Base-by-base conservation (phyloP, 2,888 invertebrate species). In the Griposia aprilina region DNA sequence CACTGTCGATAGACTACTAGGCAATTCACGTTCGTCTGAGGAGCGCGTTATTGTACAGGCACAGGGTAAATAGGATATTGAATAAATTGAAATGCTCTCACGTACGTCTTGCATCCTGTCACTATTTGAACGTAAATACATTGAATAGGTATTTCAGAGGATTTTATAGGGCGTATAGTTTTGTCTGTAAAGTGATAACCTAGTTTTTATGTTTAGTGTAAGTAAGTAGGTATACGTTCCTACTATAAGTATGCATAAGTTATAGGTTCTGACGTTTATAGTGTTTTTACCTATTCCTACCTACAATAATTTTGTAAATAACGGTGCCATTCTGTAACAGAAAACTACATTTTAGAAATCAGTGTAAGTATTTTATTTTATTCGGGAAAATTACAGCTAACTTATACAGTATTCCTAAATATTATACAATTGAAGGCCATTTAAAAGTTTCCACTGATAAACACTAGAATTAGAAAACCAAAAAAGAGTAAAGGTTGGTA, bases 71-170 rank as follows among this genome's bases (percentile, higher is more conserved):
- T 41, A 70, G 70, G 70, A 69, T 41, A 81, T 77, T 77, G 65
- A 50, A 83, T 83, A 66, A 70, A 81, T 78, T 66, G 69, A 66
- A 81, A 81, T 77, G 57, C 67, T 80, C 67, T 82, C 76, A 68
- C 55, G 17, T 70, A 30, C 60, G 26, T 50, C 36, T 62, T 83
- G 66, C 70, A 78, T 69, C 67, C 67, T 63, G 62, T 45, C 41
- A 50, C 62, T 52, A 23, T 41, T 65, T 48, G 15, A 50, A 45
- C 55, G 15, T 30, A 45, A 17, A 5, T 41, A 30, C n/a, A n/a
- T 66, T 48, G 60, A 66, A 63, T 68, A 75, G 1, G 26, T 48
- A 60, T 66, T 59, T 30, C 50, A 13, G 41, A 57, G n/a, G 7
- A 20, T 45, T 81, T 66, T 41, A 30, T n/a, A 59, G 36, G 63